Conservation (phyloP, 2,113 vertebrate genomes). For the Cromileptes altivelis region DNA sequence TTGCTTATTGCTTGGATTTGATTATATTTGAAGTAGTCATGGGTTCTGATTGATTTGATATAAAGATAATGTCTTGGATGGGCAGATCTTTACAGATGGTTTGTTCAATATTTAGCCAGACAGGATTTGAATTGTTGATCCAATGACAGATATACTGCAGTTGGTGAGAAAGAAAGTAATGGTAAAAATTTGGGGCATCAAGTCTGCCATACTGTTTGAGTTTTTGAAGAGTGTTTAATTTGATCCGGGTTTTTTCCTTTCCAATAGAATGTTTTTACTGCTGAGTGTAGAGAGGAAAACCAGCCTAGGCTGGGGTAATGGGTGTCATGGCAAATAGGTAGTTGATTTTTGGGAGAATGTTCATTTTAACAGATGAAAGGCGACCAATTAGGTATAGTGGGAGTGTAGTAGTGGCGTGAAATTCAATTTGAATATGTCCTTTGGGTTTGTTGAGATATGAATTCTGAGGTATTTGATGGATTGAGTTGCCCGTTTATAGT, state of each 20-base stretch:
- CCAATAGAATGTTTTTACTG: too few relatives aligned
- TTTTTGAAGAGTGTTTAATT: background rate
- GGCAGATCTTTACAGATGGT: background rate
- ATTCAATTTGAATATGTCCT: too few relatives aligned
- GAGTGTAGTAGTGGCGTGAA: too few relatives aligned
- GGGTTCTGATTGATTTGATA: background rate
- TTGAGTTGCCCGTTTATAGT: too few relatives aligned
- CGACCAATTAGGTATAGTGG: too few relatives aligned
- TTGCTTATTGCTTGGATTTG: conserved; percentile 1
- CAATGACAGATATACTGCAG: background rate
- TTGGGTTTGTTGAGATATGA: too few relatives aligned
- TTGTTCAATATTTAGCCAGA: background rate
- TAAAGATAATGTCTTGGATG: conserved; percentile 11
- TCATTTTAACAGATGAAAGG: too few relatives aligned
- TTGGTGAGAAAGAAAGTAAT: background rate
- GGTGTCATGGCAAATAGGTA: too few relatives aligned
- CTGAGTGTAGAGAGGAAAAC: too few relatives aligned
- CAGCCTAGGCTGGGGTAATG: too few relatives aligned
- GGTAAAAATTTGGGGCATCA: background rate
- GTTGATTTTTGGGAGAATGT: too few relatives aligned
- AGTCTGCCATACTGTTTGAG: background rate
- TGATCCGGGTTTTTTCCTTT: background rate
- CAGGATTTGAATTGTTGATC: background rate
- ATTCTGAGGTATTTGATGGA: too few relatives aligned
- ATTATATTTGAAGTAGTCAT: conserved; percentile 14